Percentiles rank a stretch among this genome's conserved stretches.
phyloP scores from a whole-genome alignment of 2,797 vertebrate genomes.

The Sebastes cheni region DNA sequence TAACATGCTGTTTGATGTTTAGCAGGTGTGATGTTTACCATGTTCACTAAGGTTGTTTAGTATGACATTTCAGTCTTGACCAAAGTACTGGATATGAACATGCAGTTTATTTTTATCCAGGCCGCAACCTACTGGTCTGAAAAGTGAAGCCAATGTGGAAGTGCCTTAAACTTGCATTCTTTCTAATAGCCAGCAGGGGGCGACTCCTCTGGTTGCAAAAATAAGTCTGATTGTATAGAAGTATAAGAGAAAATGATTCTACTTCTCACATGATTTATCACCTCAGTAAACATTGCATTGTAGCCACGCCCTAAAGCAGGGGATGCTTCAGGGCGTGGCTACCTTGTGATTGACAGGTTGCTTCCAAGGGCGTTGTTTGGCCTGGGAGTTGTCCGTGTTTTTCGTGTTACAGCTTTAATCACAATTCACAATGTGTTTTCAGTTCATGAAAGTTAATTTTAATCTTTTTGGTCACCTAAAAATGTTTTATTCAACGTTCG shows the following conservation, averaged over 20 bases:
- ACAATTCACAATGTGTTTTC: not conserved
- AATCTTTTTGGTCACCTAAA: not conserved
- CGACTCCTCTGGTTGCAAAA: too few species aligned
- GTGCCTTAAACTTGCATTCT: too few species aligned
- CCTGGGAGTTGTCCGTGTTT: too few species aligned
- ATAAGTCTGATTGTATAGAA: too few species aligned
- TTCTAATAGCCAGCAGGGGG: too few species aligned
- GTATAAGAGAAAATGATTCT: accelerated
- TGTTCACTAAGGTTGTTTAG: not conserved
- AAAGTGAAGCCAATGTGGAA: too few species aligned
- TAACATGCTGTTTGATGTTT: not conserved
- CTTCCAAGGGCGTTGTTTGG: accelerated
- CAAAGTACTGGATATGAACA: not conserved
- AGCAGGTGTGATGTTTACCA: not conserved
- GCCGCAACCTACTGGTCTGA: too few species aligned
- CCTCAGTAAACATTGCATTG: too few species aligned
- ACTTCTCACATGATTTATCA: too few species aligned
- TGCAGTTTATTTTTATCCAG: not conserved
- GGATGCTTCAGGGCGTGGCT: not conserved
- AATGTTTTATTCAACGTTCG: not conserved
- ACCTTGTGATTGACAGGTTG: not conserved
- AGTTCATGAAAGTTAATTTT: not conserved
- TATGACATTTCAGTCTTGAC: not conserved
- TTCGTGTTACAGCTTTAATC: not conserved
- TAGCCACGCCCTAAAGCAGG: too few species aligned